Evolutionary conservation across 2,888 invertebrate genomes (phyloP).

Genomic region (Diaperis boleti): DNA sequence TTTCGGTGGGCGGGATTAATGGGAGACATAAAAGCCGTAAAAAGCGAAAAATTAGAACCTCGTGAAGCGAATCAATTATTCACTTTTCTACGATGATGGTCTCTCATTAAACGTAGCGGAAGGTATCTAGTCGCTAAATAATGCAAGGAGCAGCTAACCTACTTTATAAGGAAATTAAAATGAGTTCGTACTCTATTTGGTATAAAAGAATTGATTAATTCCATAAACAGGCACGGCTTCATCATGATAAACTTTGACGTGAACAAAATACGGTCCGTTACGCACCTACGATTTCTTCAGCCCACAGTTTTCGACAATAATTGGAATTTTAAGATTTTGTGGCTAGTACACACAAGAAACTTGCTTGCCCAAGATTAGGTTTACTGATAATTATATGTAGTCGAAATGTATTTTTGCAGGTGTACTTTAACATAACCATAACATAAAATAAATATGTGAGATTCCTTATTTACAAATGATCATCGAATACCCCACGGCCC

Average conservation of each 20-base stretch:
- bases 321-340: too few species aligned
- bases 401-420: too few species aligned
- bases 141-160: background rate
- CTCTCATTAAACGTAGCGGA: background rate
- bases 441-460: too few species aligned
- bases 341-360: too few species aligned
- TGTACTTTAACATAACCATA: too few species aligned
- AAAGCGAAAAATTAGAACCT: background rate
- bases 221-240: background rate
- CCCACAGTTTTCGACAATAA: too few species aligned
- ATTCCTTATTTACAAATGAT: too few species aligned
- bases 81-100: background rate
- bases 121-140: background rate
- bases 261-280: background rate
- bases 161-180: background rate
- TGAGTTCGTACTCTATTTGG: background rate
- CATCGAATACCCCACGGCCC: too few species aligned
- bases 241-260: background rate
- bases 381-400: too few species aligned
- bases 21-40: background rate
- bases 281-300: too few species aligned
- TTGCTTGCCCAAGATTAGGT: too few species aligned
- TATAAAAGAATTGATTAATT: background rate
- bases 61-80: background rate
- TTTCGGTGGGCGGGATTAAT: background rate